Conservation (phyloP, 2,888 invertebrate species). For the Shargacucullia verbasci region DNA sequence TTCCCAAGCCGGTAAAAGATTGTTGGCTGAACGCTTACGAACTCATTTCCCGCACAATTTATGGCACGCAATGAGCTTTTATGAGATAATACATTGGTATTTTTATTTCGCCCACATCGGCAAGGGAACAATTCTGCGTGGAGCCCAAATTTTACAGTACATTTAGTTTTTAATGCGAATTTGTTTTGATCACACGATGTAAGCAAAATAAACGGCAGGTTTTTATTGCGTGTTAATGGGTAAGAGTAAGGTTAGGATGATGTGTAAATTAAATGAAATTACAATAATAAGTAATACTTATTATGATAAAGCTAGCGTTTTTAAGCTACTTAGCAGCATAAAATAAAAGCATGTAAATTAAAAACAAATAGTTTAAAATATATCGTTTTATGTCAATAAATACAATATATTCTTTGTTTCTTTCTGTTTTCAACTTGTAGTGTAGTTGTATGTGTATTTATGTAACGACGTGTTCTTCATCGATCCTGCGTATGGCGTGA, state of each 20-base stretch:
- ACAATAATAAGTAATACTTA: too few species aligned
- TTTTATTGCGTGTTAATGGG: too few species aligned
- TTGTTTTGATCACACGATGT: conserved; percentile 12
- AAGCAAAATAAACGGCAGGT: conserved; percentile 5
- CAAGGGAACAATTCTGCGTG: background rate
- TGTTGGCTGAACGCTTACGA: conserved; percentile 31
- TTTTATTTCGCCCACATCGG: conserved; percentile 26
- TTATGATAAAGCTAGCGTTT: too few species aligned
- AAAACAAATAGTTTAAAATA: too few species aligned
- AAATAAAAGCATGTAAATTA: too few species aligned
- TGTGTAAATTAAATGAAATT: too few species aligned
- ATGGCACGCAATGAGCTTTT: conserved; percentile 38
- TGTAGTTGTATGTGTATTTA: background rate
- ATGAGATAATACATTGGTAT: conserved; percentile 38
- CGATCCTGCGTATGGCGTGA: background rate
- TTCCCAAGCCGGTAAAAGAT: conserved; percentile 19
- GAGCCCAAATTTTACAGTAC: conserved; percentile 3
- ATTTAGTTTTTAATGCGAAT: conserved; percentile 25
- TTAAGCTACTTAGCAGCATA: too few species aligned
- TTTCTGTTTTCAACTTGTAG: too few species aligned
- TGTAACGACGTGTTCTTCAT: background rate
- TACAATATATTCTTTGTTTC: too few species aligned
- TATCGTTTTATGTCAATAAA: too few species aligned
- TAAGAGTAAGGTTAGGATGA: too few species aligned
- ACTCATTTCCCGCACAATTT: conserved; percentile 39